Conservation (phyloP, 2,797 vertebrate species). For the Dallia pectoralis region DNA sequence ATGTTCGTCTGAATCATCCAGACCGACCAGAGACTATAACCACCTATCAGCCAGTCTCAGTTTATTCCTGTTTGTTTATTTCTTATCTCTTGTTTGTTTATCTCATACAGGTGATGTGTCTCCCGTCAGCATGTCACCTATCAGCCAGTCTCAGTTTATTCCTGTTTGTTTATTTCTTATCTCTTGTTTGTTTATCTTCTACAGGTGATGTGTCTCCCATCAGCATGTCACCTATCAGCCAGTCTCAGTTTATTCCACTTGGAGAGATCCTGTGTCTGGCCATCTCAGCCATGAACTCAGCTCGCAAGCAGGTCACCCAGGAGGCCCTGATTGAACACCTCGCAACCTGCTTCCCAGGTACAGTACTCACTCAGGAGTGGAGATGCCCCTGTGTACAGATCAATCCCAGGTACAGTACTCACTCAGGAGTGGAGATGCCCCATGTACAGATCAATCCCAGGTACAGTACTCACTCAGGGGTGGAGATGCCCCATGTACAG, state of each 20-base stretch:
- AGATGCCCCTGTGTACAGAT: no score
- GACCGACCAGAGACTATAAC: no score
- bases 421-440: background rate
- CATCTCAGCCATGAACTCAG: constrained; percentile 97
- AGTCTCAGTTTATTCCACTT: constrained; percentile 98
- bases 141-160: background rate
- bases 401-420: constrained; percentile 88
- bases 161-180: background rate
- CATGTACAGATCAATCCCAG: no score
- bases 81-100: no score
- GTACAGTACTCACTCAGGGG: constrained; percentile 58
- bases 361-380: background rate
- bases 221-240: constrained; percentile 99
- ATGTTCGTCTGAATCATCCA: no score
- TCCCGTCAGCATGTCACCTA: background rate
- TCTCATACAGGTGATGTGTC: no score
- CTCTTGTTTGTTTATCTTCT: constrained; percentile 44
- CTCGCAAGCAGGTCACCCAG: constrained; percentile 95
- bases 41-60: no score
- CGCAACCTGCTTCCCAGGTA: constrained; percentile 97
- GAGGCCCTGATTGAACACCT: constrained; percentile 97
- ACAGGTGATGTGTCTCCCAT: constrained; percentile 99
- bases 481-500: no score
- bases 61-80: no score
- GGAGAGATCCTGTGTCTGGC: constrained; percentile 98